Evolutionary conservation across 2,113 vertebrate species (phyloP).

Genomic region (Recurvirostra avosetta): DNA sequence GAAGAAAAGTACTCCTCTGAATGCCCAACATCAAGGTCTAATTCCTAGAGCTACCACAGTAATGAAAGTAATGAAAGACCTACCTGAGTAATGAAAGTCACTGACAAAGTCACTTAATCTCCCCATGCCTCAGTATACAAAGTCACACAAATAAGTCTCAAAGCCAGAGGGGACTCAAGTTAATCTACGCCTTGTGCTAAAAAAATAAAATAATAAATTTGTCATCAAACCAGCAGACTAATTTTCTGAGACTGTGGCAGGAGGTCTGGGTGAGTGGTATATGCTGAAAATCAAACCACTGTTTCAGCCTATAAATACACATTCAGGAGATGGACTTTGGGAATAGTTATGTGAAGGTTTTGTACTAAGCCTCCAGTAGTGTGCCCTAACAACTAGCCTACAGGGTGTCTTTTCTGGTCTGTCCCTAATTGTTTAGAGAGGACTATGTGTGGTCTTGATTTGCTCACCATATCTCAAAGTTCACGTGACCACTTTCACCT

Average conservation of each 20-base stretch:
- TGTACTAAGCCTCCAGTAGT: neutral
- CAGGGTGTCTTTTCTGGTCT: neutral
- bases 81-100: constrained; percentile 27
- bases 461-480: neutral
- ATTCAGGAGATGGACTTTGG: neutral
- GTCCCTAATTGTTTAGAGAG: neutral
- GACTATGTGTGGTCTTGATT: accelerated
- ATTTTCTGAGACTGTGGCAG: neutral
- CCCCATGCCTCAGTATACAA: neutral
- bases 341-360: neutral
- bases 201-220: neutral
- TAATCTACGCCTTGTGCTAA: neutral
- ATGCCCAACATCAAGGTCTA: constrained; percentile 43
- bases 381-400: neutral
- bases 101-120: constrained; percentile 59
- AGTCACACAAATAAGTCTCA: constrained; percentile 8
- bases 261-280: neutral
- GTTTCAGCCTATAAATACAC: neutral
- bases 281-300: neutral
- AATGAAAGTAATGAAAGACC: constrained; percentile 48
- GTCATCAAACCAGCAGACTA: neutral
- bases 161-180: neutral
- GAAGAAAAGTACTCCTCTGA: constrained; percentile 44
- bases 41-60: constrained; percentile 32
- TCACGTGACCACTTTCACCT: neutral